A percentile compares a stretch with the other conserved stretches of the same genome.
phyloP scores from a whole-genome alignment of 2,888 invertebrate species.

The Andrena praecox region DNA sequence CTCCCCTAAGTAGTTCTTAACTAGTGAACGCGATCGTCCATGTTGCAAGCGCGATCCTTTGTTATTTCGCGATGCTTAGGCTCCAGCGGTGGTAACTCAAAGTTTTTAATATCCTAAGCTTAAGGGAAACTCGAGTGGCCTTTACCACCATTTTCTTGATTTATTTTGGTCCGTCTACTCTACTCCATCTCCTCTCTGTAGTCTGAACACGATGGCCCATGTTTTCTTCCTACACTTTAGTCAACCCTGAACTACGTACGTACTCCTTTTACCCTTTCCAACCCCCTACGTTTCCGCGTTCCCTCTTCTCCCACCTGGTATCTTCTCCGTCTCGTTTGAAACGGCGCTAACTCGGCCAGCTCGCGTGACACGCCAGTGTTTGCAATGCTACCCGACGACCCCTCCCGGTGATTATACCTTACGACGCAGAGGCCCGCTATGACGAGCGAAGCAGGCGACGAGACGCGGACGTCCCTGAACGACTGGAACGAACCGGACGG shows the following conservation, averaged over 20 bases:
- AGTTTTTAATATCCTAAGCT: too few species aligned
- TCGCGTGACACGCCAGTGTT: conserved; percentile 75
- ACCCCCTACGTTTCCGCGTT: conserved; percentile 1
- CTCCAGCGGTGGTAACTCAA: too few species aligned
- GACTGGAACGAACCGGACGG: conserved; percentile 31
- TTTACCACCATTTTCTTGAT: too few species aligned
- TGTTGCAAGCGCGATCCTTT: too few species aligned
- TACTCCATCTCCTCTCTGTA: too few species aligned
- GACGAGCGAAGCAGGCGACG: conserved; percentile 49
- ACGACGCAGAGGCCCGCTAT: conserved; percentile 24
- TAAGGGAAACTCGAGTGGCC: too few species aligned
- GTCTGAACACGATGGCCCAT: too few species aligned
- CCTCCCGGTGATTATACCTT: conserved; percentile 67
- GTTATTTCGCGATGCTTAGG: too few species aligned
- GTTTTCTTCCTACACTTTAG: too few species aligned
- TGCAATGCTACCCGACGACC: conserved; percentile 59
- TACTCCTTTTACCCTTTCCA: not conserved
- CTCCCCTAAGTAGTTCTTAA: not conserved
- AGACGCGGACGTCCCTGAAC: conserved; percentile 31
- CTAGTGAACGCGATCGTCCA: not conserved
- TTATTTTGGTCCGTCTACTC: too few species aligned
- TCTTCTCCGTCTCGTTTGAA: conserved; percentile 28
- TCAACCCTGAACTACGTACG: too few species aligned
- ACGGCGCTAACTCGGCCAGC: conserved; percentile 67
- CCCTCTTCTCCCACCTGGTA: conserved; percentile 11